Conservation (phyloP, 2,113 vertebrate species). For the Chamaea fasciata region DNA sequence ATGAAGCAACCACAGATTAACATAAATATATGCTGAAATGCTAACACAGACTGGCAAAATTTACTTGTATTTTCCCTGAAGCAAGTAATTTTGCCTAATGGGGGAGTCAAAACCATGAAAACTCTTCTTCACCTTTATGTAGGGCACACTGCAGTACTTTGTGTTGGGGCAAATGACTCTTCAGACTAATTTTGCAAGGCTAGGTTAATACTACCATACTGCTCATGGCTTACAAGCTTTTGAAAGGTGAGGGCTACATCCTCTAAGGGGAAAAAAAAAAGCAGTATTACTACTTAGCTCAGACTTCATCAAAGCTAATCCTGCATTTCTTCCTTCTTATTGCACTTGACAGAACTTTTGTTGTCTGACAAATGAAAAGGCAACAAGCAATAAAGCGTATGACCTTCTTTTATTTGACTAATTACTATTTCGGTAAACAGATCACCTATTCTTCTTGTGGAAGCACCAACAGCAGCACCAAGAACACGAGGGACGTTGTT, state of each 20-base stretch:
- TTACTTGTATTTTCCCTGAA: not conserved
- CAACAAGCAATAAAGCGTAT: constrained; percentile 20
- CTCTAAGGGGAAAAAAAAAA: not conserved
- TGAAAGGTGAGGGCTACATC: not conserved
- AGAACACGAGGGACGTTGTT: not conserved
- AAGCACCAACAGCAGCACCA: not conserved
- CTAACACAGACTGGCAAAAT: constrained; percentile 27
- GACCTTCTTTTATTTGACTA: constrained; percentile 1
- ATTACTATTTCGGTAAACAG: not conserved
- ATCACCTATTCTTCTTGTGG: constrained; percentile 6
- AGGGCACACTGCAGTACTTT: constrained; percentile 16
- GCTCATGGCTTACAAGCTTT: constrained; percentile 32
- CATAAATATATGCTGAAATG: constrained; percentile 49
- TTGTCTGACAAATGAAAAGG: constrained; percentile 40
- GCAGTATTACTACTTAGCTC: not conserved
- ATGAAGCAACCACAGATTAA: constrained; percentile 45
- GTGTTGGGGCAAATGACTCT: not conserved
- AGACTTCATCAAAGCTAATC: not conserved
- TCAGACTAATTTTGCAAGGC: constrained; percentile 15
- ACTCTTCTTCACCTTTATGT: constrained; percentile 45
- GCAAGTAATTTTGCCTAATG: constrained; percentile 50
- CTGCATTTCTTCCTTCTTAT: not conserved
- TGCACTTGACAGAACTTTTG: constrained; percentile 38
- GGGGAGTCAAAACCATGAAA: constrained; percentile 24
- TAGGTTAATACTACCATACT: not conserved